These are phyloP conservation scores for Phenganax subtilis DNA, from an alignment of 92 coral and sea anemone species.

Conservation along the genomic window DNA sequence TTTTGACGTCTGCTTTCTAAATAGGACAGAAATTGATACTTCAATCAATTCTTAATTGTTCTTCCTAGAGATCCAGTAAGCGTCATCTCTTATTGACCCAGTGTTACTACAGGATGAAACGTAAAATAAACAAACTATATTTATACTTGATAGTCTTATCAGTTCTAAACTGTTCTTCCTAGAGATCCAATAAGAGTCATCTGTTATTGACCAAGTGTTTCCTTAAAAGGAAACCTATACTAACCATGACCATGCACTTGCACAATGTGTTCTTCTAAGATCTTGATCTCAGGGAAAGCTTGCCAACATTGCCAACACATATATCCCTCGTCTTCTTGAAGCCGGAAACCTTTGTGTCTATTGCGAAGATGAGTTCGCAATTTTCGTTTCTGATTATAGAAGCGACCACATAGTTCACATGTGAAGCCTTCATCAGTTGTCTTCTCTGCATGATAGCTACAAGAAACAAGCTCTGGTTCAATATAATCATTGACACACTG, in stretches of 20 bases:
- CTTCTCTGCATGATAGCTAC: slow-evolving; percentile 38
- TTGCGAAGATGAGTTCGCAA: slow-evolving; percentile 37
- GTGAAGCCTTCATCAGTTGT: slow-evolving; percentile 33
- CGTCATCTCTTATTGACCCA: too few relatives aligned
- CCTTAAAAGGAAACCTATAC: neutral
- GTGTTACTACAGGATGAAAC: too few relatives aligned
- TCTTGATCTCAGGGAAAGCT: slow-evolving; percentile 39
- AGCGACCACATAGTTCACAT: slow-evolving; percentile 37
- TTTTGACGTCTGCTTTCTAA: slow-evolving; percentile 39
- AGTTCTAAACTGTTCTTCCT: too few relatives aligned
- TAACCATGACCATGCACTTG: slow-evolving; percentile 36
- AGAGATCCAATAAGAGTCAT: too few relatives aligned
- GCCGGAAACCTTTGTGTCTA: slow-evolving; percentile 45
- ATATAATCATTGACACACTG: neutral
- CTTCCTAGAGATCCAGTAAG: neutral
- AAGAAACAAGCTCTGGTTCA: neutral
- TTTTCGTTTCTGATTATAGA: slow-evolving; percentile 34
- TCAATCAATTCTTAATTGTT: neutral
- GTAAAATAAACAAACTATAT: too few relatives aligned
- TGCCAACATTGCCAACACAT: slow-evolving; percentile 46
- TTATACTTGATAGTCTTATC: neutral
- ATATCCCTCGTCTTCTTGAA: slow-evolving; percentile 44
- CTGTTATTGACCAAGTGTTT: too few relatives aligned
- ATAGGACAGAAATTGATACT: neutral
- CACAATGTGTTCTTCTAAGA: slow-evolving; percentile 38